A percentile compares a stretch with the other conserved stretches of the same genome.
These are phyloP conservation scores for Cryptomyrus ogoouensis DNA, from an alignment of 2,113 vertebrate species.

Conservation along the genomic window DNA sequence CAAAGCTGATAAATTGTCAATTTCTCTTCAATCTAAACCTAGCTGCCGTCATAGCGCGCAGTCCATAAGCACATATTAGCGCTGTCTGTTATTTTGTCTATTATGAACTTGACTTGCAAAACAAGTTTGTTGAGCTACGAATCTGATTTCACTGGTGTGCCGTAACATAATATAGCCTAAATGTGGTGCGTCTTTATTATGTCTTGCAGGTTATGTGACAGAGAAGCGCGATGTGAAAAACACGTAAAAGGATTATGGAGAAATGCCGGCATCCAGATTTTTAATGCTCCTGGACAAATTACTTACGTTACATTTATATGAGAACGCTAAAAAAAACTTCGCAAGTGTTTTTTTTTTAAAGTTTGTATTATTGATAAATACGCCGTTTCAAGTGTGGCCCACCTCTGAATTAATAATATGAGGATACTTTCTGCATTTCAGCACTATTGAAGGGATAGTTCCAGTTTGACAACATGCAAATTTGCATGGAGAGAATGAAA, in stretches of 20 bases:
- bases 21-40: background rate
- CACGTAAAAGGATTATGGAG: background rate
- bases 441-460: slow-evolving; percentile 18
- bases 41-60: background rate
- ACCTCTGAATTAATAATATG: background rate
- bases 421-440: background rate
- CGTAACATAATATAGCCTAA: background rate
- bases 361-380: background rate
- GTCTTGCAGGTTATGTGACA: background rate
- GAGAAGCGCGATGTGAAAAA: background rate
- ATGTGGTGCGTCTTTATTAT: background rate
- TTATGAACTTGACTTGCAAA: background rate
- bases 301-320: background rate
- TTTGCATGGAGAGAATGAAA: background rate
- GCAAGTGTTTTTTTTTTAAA: background rate
- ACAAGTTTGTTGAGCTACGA: background rate
- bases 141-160: background rate
- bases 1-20: background rate
- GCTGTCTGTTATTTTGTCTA: background rate
- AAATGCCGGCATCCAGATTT: background rate
- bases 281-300: background rate
- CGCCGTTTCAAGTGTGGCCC: background rate
- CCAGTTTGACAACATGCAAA: background rate
- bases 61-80: background rate
- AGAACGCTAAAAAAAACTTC: background rate